These are phyloP conservation scores for Athalia rosae DNA, from an alignment of 2,888 invertebrate species.

Conservation along the genomic window DNA sequence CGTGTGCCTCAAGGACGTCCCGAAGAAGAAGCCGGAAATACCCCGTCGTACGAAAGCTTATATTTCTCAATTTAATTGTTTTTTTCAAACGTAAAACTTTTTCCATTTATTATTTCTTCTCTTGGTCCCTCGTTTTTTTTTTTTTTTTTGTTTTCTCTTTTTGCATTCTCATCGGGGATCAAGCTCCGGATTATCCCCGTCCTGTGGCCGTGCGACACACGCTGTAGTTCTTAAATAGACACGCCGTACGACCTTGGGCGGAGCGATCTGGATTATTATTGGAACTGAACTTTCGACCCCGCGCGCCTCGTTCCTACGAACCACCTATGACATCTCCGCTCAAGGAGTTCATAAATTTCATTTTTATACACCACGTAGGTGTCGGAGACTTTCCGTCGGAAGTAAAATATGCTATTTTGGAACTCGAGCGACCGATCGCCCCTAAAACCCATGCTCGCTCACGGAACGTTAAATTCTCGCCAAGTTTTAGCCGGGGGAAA, in stretches of 20 bases:
- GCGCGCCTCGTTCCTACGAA: background rate
- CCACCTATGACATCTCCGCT: background rate
- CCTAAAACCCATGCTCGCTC: too few relatives aligned
- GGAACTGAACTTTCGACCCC: constrained; percentile 19
- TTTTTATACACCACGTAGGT: background rate
- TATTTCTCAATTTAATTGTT: background rate
- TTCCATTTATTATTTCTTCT: background rate
- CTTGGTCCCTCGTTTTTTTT: too few relatives aligned
- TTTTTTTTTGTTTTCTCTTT: background rate
- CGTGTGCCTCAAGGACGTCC: constrained; percentile 24
- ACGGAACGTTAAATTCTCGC: too few relatives aligned
- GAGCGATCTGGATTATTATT: background rate
- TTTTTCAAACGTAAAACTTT: constrained; percentile 16
- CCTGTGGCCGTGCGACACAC: too few relatives aligned
- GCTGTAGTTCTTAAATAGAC: background rate
- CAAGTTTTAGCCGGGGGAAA: too few relatives aligned
- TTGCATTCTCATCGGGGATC: background rate
- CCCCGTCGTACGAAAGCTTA: background rate
- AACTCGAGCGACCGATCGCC: too few relatives aligned
- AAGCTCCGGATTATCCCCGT: too few relatives aligned
- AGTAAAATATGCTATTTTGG: too few relatives aligned
- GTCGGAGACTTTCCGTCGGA: too few relatives aligned
- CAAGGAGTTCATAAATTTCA: background rate
- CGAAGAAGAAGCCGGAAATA: constrained; percentile 26
- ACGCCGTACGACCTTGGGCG: background rate